Evolutionary conservation across 2,113 vertebrate genomes (phyloP), one percentile per base, ranked within the genome.

Genomic region (Oophaga pumilio): DNA sequence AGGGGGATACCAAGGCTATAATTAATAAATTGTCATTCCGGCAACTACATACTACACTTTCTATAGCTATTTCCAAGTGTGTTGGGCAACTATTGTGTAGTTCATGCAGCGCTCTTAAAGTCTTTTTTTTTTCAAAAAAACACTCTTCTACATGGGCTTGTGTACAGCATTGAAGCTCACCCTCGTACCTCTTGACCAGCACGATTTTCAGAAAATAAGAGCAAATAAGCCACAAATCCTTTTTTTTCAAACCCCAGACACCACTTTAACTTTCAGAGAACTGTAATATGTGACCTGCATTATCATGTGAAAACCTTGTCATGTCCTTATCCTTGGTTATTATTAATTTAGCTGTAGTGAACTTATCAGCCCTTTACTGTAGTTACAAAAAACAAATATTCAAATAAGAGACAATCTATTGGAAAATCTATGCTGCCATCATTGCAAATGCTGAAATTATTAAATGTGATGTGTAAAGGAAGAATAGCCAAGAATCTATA

Each of bases 301-400:
- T 24, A n/a, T 60, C 22, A 60, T 60, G 22, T 33, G 4, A 80
- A 80, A 18, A 56, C 11, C 6, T 17, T 60, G 26, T 57, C 4
- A 57, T 53, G 11, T 56, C 26, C 6, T 56, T 79, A 69, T 86
- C 68, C 60, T 15, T 76, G 56, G 69, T 85, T 77, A 85, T 80
- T 52, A 80, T 53, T 86, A 79, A 86, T 69, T 71, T 49, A 80
- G 76, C n/a, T 24, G 13, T 87, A 71, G 81, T 82, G 77, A 87
- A 60, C 78, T 68, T 73, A 73, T 82, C 74, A 81, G 28, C 26
- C 20, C n/a, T 73, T 73, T 87, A 62, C 26, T 49, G 33, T 7
- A 73, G 78, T 28, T 28, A 82, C 66, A 74, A 59, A 82, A 87
- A 82, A 87, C 18, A 81, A 87, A 87, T 80, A 59, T 52, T 78